Conservation (phyloP, 2,797 vertebrate genomes). For the Cebuella pygmaea region DNA sequence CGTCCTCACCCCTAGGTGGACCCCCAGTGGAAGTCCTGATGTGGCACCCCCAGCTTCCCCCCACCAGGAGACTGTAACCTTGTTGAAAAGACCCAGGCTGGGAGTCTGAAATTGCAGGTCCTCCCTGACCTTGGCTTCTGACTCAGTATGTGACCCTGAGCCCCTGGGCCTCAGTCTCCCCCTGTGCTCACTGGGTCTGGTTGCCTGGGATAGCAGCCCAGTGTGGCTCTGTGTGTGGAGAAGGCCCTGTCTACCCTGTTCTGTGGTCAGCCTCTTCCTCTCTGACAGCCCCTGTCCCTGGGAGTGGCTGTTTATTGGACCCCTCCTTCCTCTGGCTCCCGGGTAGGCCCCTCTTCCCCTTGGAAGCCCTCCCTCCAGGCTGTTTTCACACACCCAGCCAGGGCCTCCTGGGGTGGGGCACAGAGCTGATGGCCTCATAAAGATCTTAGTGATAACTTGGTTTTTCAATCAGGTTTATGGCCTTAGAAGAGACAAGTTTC, state of each 20-base stretch:
- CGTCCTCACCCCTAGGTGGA: not conserved
- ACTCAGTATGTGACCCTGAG: not conserved
- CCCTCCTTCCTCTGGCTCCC: slow-evolving; percentile 39
- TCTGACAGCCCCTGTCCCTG: slow-evolving; percentile 44
- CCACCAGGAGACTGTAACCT: not conserved
- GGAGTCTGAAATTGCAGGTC: not conserved
- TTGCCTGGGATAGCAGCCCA: no score
- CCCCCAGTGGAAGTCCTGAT: not conserved
- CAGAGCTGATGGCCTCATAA: slow-evolving; percentile 71
- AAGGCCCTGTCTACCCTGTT: not conserved
- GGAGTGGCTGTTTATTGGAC: slow-evolving; percentile 58
- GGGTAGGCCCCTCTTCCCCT: not conserved
- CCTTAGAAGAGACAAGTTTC: slow-evolving; percentile 42
- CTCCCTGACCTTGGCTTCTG: not conserved
- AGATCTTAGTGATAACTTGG: slow-evolving; percentile 77
- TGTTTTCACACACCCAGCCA: slow-evolving; percentile 13
- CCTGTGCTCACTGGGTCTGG: not conserved
- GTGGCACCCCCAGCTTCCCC: not conserved
- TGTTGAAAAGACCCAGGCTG: not conserved
- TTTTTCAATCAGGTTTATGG: slow-evolving; percentile 65
- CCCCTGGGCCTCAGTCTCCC: not conserved
- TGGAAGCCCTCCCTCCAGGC: slow-evolving; percentile 33
- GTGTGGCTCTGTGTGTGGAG: not conserved
- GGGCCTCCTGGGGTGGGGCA: slow-evolving; percentile 54
- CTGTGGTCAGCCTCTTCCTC: slow-evolving; percentile 52